Base-by-base conservation (phyloP, 2,113 vertebrate species). In the Anas platyrhynchos region DNA sequence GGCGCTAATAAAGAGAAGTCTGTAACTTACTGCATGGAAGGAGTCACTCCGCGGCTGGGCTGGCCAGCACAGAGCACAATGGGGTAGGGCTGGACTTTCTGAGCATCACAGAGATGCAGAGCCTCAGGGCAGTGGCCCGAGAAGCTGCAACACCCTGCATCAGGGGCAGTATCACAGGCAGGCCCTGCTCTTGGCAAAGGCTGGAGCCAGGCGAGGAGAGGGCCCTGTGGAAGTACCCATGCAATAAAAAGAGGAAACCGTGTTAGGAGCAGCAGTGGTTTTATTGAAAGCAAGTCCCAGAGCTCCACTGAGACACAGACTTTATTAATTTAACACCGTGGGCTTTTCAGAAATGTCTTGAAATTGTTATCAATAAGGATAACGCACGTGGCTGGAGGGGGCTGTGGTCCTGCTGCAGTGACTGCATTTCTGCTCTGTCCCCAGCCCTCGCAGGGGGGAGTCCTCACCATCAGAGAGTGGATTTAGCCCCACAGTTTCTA, bases 1-100 rank as follows among this genome's bases (percentile, higher is more conserved):
- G 62, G 71, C 62, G 58, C 43, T 81, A 93, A 92, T 91, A 77
- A 92, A 96, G 78, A 86, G 68, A 65, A 82, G 38, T 61, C 83
- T 92, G 65, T 81, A 91, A 83, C 58, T 89, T 18, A 62, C 38
- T 73, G 67, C 34, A 29, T 36, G 78, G 93, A 88, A 89, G 92
- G 83, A 61, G 34, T 83, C 7, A 1, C 73, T 91, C 58, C 7
- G 54, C 8, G 69, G 38, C 84, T 55, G 68, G 62, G 74, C 66
- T 89, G 84, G 69, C 66, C 7, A 1, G 71, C 93, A 82, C 27
- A 56, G 78, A 8, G 9, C 18, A 10, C 20, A 0, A 0, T 32
- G 44, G 78, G 21, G 58, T 43, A 87, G 62, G 52, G 38, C 69
- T 54, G 48, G 61, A 87, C 78, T 85, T 48, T 0, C 50, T 62